Base-by-base conservation (phyloP, 1,140 invertebrate genomes). In the Ceratina calcarata region DNA sequence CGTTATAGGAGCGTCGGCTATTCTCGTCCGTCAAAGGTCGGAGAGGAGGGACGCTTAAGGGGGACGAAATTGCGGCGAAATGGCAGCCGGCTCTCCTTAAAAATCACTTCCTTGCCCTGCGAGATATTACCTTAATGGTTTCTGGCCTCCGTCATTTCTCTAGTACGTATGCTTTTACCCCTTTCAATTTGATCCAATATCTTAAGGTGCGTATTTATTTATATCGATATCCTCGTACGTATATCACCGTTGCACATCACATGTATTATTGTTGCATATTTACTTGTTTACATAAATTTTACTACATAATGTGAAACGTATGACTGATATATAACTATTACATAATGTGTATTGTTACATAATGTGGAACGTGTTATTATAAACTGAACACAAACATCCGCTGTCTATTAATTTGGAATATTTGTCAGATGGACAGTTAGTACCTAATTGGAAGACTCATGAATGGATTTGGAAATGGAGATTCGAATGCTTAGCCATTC, bases 81-180 rank as follows among this genome's bases (percentile, higher is more conserved):
- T 86, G 80, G 81, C 78, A 68, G 80, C 60, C 80, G 37, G 61
- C 65, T 78, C 84, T 85, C 74, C 87, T 87, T 87, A 88, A 89
- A 88, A 88, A 89, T 89, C 89, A 88, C 89, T 89, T 88, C 61
- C 74, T 89, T 72, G 65, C 70, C 71, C 82, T 58, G 51, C 78
- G 66, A 65, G 81, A 86, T 87, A 87, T 89, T 87, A 86, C 79
- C 65, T 82, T 88, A 88, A 88, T 87, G 84, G 88, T 86, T 82
- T 45, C 57, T 84, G 67, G 80, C 20, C 78, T 64, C n/a, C 27
- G 15, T 22, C 32, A 55, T 53, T 16, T 62, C 20, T 53, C 70
- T 24, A 15, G 37, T 45, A 55, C 67, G 15, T 20, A 27, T 53
- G 62, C 45, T 53, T 20, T 53, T 37, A 66, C 22, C 49, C 65